These are phyloP conservation scores for Pantherophis vulpinus DNA, from an alignment of 2,797 vertebrate species.

Conservation along the genomic window DNA sequence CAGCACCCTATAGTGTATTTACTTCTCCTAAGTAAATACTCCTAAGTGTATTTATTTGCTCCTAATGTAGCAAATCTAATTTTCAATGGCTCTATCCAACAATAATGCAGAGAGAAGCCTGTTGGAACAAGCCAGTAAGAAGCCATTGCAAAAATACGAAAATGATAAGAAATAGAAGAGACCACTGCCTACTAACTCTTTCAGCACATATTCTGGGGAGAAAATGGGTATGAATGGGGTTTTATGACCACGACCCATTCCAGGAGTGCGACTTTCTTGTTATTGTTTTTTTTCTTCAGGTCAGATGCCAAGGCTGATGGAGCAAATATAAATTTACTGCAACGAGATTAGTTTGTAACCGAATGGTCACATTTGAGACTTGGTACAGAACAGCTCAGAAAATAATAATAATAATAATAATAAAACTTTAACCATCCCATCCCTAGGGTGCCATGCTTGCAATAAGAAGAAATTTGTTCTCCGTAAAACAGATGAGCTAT, in stretches of 20 bases:
- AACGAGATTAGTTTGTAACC: background rate
- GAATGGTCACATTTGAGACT: background rate
- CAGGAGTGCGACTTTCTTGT: background rate
- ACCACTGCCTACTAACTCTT: background rate
- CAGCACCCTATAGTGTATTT: background rate
- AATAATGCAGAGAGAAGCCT: background rate
- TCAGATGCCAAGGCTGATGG: background rate
- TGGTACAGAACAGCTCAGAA: background rate
- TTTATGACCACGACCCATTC: background rate
- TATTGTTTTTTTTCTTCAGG: background rate
- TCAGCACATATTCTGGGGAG: background rate
- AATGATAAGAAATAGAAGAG: background rate
- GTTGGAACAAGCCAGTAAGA: background rate
- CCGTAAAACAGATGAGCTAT: background rate
- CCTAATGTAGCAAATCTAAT: background rate
- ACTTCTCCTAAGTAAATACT: background rate
- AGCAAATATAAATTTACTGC: background rate
- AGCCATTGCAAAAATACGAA: background rate
- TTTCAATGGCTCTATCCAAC: background rate
- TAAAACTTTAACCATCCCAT: background rate
- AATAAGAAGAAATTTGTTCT: background rate
- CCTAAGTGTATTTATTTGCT: too few species aligned
- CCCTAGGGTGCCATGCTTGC: background rate
- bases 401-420: background rate
- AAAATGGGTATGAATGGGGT: background rate